phyloP scores from a whole-genome alignment of 2,113 vertebrate species.

The Steatornis caripensis region DNA sequence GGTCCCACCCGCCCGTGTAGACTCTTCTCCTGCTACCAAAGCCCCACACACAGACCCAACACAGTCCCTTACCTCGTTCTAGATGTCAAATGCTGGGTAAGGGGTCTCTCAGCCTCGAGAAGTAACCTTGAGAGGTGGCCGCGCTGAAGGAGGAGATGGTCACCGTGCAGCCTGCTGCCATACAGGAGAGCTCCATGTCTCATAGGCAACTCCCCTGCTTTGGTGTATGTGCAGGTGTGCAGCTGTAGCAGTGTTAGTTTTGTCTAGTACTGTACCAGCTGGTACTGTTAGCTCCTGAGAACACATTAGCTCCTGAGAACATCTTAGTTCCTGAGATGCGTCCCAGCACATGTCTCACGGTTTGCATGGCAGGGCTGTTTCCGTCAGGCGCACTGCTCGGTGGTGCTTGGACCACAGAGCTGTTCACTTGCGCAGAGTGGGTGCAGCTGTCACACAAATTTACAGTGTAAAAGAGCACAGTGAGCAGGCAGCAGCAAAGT shows the following conservation, averaged over 20 bases:
- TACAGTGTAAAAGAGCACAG: background rate
- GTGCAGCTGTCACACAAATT: rapidly evolving
- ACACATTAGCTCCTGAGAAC: no score
- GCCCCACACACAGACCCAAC: no score
- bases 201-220: rapidly evolving
- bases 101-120: background rate
- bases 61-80: background rate
- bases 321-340: background rate
- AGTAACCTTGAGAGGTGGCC: background rate
- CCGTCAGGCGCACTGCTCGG: rapidly evolving
- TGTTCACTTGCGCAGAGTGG: background rate
- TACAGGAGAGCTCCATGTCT: background rate
- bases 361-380: background rate
- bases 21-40: no score
- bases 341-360: background rate
- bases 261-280: no score
- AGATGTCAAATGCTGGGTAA: background rate
- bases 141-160: background rate
- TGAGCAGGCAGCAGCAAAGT: background rate
- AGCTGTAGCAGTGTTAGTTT: background rate
- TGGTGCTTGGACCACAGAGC: background rate
- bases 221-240: background rate
- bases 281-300: background rate
- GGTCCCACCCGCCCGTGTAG: no score
- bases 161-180: rapidly evolving